Percentiles rank a stretch among this genome's conserved stretches.
Conservation (phyloP, 2,888 invertebrate genomes). For the Sphaerophoria rueppellii region DNA sequence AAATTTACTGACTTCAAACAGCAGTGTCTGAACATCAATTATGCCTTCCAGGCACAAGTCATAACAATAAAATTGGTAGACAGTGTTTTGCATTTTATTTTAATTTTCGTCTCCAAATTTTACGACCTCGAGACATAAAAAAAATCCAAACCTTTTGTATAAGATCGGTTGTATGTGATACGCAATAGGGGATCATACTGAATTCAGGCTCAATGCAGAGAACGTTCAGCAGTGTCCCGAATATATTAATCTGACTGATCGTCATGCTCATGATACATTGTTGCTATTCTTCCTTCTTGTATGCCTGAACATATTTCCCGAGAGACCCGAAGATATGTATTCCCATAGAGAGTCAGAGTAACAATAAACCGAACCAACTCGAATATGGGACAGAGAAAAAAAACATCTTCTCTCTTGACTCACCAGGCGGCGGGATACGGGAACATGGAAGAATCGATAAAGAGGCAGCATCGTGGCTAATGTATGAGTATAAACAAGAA, state of each 20-base stretch:
- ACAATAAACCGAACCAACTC: too few relatives aligned
- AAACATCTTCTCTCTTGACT: too few relatives aligned
- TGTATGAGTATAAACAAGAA: too few relatives aligned
- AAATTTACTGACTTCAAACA: background rate
- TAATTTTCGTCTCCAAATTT: background rate
- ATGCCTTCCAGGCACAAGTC: slow-evolving; percentile 57
- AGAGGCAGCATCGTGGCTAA: too few relatives aligned
- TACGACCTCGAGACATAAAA: background rate
- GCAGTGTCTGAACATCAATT: slow-evolving; percentile 21
- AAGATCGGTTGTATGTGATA: slow-evolving; percentile 45
- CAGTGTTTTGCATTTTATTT: slow-evolving; percentile 34
- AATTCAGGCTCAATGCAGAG: slow-evolving; percentile 48
- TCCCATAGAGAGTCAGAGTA: background rate
- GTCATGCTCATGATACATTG: slow-evolving; percentile 33
- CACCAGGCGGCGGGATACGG: too few relatives aligned
- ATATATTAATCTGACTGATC: slow-evolving; percentile 17
- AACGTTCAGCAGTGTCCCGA: slow-evolving; percentile 42
- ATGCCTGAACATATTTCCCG: background rate
- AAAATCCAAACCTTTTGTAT: slow-evolving; percentile 18
- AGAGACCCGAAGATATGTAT: slow-evolving; percentile 5
- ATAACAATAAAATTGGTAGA: slow-evolving; percentile 54
- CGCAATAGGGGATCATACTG: slow-evolving; percentile 39
- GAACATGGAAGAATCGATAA: too few relatives aligned
- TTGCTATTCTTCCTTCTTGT: slow-evolving; percentile 47
- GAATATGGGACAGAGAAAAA: too few relatives aligned